These are phyloP conservation scores for Cassiopea xamachana DNA, from an alignment of 30 jellyfish, hydroid and myxozoan genomes.

Conservation along the genomic window DNA sequence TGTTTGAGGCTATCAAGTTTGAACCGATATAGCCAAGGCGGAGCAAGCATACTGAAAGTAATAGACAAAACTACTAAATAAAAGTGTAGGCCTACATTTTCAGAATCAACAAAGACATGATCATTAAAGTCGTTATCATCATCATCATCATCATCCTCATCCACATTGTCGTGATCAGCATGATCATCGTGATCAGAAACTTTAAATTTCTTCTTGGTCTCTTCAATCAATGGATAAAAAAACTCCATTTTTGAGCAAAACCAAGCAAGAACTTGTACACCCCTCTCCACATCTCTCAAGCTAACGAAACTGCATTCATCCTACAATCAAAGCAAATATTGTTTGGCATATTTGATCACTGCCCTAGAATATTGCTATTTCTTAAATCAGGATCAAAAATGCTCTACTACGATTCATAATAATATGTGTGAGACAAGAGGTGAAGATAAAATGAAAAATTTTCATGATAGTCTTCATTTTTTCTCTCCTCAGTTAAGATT, in stretches of 20 bases:
- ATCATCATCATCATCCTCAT: not conserved
- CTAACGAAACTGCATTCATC: conserved; percentile 93
- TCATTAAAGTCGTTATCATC: not conserved
- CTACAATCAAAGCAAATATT: not conserved
- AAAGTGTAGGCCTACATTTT: not conserved
- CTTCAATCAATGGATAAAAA: conserved; percentile 34
- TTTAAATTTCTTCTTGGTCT: conserved; percentile 13
- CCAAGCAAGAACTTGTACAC: conserved; percentile 83
- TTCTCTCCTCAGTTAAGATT: no score
- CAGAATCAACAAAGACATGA: not conserved
- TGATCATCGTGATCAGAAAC: conserved; percentile 9
- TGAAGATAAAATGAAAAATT: no score
- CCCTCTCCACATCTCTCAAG: conserved; percentile 89
- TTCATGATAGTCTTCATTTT: no score
- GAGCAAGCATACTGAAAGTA: no score
- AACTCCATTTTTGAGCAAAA: conserved; percentile 66
- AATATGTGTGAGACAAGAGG: no score
- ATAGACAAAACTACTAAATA: no score
- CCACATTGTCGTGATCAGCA: not conserved
- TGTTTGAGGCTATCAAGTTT: no score
- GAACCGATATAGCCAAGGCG: no score
- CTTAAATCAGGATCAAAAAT: not conserved
- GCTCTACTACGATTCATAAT: not conserved
- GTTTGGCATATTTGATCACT: not conserved
- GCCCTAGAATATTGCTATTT: not conserved